A percentile compares a stretch with the other conserved stretches of the same genome.
phyloP scores from a whole-genome alignment of 2,888 invertebrate genomes.

The Philaethria dido region DNA sequence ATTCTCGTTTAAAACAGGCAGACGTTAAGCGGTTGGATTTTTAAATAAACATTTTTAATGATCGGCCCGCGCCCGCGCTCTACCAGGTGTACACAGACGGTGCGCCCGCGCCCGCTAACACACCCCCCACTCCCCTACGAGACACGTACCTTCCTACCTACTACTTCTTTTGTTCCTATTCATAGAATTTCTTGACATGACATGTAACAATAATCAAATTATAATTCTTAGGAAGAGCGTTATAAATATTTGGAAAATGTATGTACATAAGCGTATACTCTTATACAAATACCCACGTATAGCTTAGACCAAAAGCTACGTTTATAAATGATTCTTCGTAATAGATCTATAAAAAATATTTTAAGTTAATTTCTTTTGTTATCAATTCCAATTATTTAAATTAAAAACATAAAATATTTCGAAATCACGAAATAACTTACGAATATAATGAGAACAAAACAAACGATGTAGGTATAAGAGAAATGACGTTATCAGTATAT shows the following conservation, averaged over 20 bases:
- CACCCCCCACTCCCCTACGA: constrained; percentile 49
- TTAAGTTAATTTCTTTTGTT: neutral
- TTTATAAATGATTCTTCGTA: neutral
- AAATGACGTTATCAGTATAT: constrained; percentile 40
- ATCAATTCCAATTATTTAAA: neutral
- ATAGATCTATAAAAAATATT: neutral
- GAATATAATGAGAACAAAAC: constrained; percentile 28
- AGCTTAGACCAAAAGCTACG: neutral
- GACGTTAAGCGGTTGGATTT: constrained; percentile 81
- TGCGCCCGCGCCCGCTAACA: constrained; percentile 55
- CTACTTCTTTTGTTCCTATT: constrained; percentile 77
- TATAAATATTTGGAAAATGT: constrained; percentile 39
- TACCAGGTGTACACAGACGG: constrained; percentile 81
- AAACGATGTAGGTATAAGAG: constrained; percentile 21
- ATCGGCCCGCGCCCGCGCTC: constrained; percentile 74
- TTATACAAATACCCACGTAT: neutral
- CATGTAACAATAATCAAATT: constrained; percentile 74
- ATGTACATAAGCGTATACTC: neutral
- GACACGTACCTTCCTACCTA: constrained; percentile 51
- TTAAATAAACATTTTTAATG: constrained; percentile 85
- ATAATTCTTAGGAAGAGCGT: constrained; percentile 48
- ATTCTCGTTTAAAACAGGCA: constrained; percentile 53
- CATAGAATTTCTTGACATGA: constrained; percentile 54
- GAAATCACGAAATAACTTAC: neutral
- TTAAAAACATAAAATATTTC: neutral